Conservation (phyloP, 2,113 vertebrate genomes). For the Colistium nudipinnis region DNA sequence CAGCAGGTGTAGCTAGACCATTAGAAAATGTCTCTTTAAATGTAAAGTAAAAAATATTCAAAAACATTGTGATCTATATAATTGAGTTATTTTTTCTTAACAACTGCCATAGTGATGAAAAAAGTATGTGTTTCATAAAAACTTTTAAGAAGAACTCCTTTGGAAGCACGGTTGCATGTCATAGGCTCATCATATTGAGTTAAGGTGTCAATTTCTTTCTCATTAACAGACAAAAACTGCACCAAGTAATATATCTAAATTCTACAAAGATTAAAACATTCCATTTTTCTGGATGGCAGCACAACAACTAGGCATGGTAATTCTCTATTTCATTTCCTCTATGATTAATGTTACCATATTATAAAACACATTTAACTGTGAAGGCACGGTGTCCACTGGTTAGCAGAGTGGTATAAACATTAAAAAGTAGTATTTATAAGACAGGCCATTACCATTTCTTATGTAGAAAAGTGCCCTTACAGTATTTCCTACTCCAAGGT, state of each 20-base stretch:
- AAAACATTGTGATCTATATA: no score
- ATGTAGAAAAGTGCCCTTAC: not conserved
- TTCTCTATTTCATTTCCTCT: not conserved
- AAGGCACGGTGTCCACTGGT: not conserved
- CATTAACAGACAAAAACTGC: no score
- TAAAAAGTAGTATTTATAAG: not conserved
- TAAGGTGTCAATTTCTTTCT: no score
- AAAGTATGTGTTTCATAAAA: no score
- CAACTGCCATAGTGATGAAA: no score
- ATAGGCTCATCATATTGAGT: no score
- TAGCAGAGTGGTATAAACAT: not conserved
- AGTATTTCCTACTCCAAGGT: not conserved
- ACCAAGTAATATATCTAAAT: no score
- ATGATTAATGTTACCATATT: not conserved
- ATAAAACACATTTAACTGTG: not conserved
- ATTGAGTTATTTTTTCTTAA: no score
- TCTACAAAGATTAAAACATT: no score
- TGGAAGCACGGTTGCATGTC: no score
- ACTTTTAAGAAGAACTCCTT: no score
- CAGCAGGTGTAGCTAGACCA: not conserved
- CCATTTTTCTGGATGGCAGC: not conserved
- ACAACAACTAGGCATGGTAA: not conserved
- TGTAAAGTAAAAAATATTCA: no score
- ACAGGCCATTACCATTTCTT: not conserved
- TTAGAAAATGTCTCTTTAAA: not conserved